Evolutionary conservation across 1,140 invertebrate species (phyloP), one percentile per base, ranked within the genome.

Genomic region (Drosophila cardini): DNA sequence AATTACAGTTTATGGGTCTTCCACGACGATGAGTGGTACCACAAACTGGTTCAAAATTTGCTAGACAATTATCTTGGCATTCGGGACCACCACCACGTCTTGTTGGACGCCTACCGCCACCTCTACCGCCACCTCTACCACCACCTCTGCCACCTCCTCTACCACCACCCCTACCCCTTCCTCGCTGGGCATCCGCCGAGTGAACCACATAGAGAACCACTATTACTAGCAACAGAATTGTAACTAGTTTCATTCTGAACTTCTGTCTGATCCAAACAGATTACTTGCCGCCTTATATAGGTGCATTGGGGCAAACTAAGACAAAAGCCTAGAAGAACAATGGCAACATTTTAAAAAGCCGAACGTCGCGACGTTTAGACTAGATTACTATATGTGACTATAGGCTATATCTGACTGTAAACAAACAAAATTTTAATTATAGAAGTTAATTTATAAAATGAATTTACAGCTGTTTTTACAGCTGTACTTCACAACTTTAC

Each of bases 171-270:
- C 36, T 36, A 2, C 34, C 10, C 11, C 10, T 10, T 4, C 10
- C 36, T 4, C 38, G 38, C 6, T 40, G 38, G 4, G 38, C 38
- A 13, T 40, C 13, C n/a, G 13, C 38, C 11, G 38, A 40, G 13
- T 40, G 3, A 4, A n/a, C 38, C 38, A 40, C 38, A 61, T 34
- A 48, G 13, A 48, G 43, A 9, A 61, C 32, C 0, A 61, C 57
- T 2, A 34, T 9, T 11, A 26, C 2, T 4, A 48, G 10, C 11
- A 61, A 15, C 30, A 61, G 13, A 5, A 61, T 4, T 38, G 57
- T 36, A 13, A 48, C 32, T 21, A 26, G 30, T 21, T 61, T 46
- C 57, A 61, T 61, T 8, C 9, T 61, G 30, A 36, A 36, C 10
- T 26, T 26, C 21, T 30, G 18, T 21, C 18, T 61, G 6, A 34